Percentiles rank a stretch among this genome's conserved stretches.
Conservation (phyloP, 64 coral and sea anemone genomes). For the Pocillopora damicornis region DNA sequence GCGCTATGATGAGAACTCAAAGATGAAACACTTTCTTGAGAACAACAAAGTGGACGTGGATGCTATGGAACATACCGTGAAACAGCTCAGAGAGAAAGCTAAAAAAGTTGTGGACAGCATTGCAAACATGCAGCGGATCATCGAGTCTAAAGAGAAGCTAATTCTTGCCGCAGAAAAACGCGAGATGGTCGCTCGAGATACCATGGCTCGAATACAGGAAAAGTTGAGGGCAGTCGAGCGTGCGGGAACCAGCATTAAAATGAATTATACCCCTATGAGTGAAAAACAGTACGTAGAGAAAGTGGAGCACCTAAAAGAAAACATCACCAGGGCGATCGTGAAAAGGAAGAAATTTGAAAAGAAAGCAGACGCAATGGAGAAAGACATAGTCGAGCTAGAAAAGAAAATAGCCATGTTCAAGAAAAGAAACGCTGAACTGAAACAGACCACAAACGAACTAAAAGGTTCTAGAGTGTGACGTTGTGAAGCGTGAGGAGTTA, state of each 20-base stretch:
- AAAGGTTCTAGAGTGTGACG: constrained; percentile 24
- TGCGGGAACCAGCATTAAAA: background rate
- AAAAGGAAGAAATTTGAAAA: constrained; percentile 24
- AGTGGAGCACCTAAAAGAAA: background rate
- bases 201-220: background rate
- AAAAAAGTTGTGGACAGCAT: background rate
- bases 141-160: constrained; percentile 5
- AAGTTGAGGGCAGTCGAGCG: constrained; percentile 13
- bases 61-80: background rate
- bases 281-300: constrained; percentile 22
- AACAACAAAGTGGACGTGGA: constrained; percentile 31
- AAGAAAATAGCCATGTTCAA: constrained; percentile 1
- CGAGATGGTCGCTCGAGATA: background rate
- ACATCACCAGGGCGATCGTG: background rate
- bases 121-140: constrained; percentile 19
- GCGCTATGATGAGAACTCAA: constrained; percentile 6
- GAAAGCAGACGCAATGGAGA: constrained; percentile 23
- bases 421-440: constrained; percentile 4
- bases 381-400: constrained; percentile 12
- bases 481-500: background rate
- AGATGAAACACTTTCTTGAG: constrained; percentile 27
- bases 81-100: background rate
- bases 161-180: constrained; percentile 20
- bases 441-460: constrained; percentile 24
- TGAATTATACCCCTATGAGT: constrained; percentile 22